phyloP scores from a whole-genome alignment of 1,140 invertebrate genomes.

The Rhyzopertha dominica region DNA sequence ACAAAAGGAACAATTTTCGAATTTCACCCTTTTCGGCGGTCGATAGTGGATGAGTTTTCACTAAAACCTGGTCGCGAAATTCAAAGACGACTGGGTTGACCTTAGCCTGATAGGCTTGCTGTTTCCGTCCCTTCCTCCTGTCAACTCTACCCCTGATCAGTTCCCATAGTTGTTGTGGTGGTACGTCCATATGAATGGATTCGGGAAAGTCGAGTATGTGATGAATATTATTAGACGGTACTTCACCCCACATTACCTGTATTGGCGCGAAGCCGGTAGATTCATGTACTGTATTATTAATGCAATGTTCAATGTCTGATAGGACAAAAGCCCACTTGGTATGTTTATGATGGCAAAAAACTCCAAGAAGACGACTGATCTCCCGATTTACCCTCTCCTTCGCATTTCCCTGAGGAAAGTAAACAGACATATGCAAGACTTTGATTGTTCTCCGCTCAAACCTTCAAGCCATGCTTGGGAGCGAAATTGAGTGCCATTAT shows the following conservation, averaged over 20 bases:
- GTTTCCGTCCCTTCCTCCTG: too few species aligned
- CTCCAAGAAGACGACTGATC: background rate
- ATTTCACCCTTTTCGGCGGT: too few species aligned
- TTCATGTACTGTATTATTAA: constrained; percentile 2
- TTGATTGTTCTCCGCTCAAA: background rate
- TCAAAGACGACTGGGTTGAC: too few species aligned
- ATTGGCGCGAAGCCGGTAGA: background rate
- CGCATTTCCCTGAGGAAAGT: background rate
- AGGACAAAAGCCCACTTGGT: constrained; percentile 1
- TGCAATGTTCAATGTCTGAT: background rate
- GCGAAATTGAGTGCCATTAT: background rate
- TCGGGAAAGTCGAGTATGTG: too few species aligned
- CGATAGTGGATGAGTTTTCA: too few species aligned
- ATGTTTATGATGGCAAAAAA: background rate
- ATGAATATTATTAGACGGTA: background rate
- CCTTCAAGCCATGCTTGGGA: background rate
- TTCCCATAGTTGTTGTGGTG: too few species aligned
- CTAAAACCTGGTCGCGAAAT: too few species aligned
- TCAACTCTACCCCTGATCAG: too few species aligned
- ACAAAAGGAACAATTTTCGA: too few species aligned
- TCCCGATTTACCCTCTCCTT: background rate
- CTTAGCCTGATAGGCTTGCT: too few species aligned
- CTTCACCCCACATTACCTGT: background rate
- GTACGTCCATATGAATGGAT: too few species aligned
- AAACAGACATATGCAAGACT: background rate